These are phyloP conservation scores for Lethenteron reissneri DNA, from an alignment of 2,113 vertebrate species.

Conservation along the genomic window DNA sequence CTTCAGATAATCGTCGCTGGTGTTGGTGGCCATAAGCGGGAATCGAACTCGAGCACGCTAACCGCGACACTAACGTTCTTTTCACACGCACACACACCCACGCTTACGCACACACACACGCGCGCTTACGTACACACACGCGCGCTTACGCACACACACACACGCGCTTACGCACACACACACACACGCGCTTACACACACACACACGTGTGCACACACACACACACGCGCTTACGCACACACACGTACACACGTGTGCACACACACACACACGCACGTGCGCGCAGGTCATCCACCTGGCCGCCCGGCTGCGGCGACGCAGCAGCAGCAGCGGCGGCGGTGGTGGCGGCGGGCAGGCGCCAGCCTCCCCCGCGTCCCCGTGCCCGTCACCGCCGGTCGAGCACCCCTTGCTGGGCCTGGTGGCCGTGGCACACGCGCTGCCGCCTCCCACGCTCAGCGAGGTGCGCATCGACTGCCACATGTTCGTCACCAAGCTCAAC, in stretches of 20 bases:
- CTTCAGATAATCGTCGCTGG: no score
- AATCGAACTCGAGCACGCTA: no score
- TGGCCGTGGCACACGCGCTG: slow-evolving; percentile 52
- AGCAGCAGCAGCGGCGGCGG: no score
- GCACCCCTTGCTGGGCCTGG: slow-evolving; percentile 28
- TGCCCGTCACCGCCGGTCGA: no score
- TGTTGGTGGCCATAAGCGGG: no score
- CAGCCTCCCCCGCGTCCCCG: no score
- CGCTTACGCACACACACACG: background rate
- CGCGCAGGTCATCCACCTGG: background rate
- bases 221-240: background rate
- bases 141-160: background rate
- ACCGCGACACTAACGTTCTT: background rate
- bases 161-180: background rate
- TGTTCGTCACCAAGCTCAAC: slow-evolving; percentile 65
- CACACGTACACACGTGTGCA: background rate
- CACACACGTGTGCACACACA: background rate
- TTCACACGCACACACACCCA: background rate
- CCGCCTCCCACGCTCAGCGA: slow-evolving; percentile 56
- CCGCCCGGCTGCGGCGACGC: background rate
- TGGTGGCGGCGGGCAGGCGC: no score
- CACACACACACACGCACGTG: background rate
- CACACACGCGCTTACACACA: background rate
- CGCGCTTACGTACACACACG: background rate
- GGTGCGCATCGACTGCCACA: slow-evolving; percentile 58